A percentile compares a stretch with the other conserved stretches of the same genome.
Evolutionary conservation across 1,140 invertebrate species (phyloP).

Genomic region (Pseudoatta argentina): DNA sequence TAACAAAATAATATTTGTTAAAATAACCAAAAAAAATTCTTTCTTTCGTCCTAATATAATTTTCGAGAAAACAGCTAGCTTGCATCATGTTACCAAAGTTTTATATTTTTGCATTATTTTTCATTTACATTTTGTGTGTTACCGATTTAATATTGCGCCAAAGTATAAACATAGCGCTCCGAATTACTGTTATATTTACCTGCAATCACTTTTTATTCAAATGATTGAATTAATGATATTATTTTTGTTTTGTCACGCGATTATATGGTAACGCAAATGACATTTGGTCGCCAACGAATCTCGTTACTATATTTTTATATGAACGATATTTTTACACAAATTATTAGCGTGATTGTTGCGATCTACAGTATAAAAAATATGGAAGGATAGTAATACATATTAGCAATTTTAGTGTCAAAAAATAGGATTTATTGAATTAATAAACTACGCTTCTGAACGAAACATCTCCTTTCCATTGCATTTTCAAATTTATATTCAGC

Average conservation of each 20-base stretch:
- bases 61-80: background rate
- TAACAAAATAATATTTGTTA: background rate
- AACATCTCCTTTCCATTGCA: background rate
- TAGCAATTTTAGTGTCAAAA: too few relatives aligned
- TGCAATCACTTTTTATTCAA: constrained; percentile 29
- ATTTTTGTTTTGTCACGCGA: constrained; percentile 12
- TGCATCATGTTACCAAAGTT: background rate
- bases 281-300: constrained; percentile 40
- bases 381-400: too few relatives aligned
- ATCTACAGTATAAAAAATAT: too few relatives aligned
- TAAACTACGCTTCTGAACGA: background rate
- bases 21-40: background rate
- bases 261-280: constrained; percentile 42
- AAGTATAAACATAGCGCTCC: background rate
- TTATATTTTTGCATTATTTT: background rate
- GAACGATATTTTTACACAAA: constrained; percentile 49
- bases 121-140: background rate
- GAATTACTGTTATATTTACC: constrained; percentile 27
- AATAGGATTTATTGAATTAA: too few relatives aligned
- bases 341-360: constrained; percentile 39
- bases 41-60: background rate
- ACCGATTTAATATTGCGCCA: background rate
- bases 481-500: background rate
- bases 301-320: constrained; percentile 53
- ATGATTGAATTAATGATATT: constrained; percentile 30